Conservation (phyloP, 2,113 vertebrate genomes). For the Tetraodon nigroviridis region DNA sequence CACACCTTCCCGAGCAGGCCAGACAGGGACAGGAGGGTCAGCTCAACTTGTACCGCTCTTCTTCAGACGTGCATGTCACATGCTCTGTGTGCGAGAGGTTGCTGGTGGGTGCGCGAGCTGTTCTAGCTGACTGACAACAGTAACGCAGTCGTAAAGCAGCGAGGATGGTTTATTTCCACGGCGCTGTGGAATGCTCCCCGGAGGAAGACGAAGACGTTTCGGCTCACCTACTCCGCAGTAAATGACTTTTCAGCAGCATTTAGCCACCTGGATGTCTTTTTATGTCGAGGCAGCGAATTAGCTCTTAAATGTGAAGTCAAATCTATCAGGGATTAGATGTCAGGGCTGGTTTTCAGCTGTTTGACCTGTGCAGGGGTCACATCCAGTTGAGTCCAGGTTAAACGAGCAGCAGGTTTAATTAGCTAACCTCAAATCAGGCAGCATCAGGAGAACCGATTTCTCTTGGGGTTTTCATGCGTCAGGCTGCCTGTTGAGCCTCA, state of each 20-base stretch:
- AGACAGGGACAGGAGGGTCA: slow-evolving; percentile 29
- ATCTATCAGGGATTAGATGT: slow-evolving; percentile 20
- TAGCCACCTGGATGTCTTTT: slow-evolving; percentile 9
- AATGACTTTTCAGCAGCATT: slow-evolving; percentile 31
- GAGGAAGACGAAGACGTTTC: slow-evolving; percentile 27
- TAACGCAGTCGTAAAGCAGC: slow-evolving; percentile 59
- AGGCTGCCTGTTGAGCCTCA: slow-evolving; percentile 53
- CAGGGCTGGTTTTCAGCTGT: slow-evolving; percentile 10
- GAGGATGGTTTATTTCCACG: slow-evolving; percentile 53
- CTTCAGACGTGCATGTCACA: slow-evolving; percentile 6
- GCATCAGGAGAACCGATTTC: slow-evolving; percentile 9
- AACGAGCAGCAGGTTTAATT: slow-evolving; percentile 29
- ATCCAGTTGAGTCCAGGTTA: too few species aligned
- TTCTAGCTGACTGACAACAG: slow-evolving; percentile 57
- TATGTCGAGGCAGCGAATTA: slow-evolving; percentile 9
- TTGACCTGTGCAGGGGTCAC: not conserved
- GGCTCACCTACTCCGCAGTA: slow-evolving; percentile 6
- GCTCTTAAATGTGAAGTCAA: slow-evolving; percentile 23
- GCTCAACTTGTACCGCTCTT: not conserved
- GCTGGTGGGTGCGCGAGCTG: slow-evolving; percentile 19
- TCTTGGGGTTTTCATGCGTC: slow-evolving; percentile 46
- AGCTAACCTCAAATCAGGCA: slow-evolving; percentile 11
- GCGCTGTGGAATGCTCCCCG: slow-evolving; percentile 39
- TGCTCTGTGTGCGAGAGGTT: not conserved
- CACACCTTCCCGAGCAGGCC: slow-evolving; percentile 46